Percentiles rank a stretch among this genome's conserved stretches.
These are phyloP conservation scores for Drosophila sucinea DNA, from an alignment of 1,140 invertebrate species.

Conservation along the genomic window DNA sequence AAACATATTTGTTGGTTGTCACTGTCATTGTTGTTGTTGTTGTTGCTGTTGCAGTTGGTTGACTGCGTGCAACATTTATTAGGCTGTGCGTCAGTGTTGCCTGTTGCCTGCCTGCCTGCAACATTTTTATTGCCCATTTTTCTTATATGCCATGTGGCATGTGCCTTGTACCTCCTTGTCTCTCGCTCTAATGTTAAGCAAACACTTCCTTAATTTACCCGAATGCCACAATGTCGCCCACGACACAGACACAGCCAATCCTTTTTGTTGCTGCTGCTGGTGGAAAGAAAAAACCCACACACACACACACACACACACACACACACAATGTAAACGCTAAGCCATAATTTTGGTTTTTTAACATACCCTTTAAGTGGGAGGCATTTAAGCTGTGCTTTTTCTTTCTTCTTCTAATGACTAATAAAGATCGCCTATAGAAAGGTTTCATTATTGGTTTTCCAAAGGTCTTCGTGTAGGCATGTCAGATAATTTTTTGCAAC, in stretches of 20 bases:
- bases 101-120: slow-evolving; percentile 35
- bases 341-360: not conserved
- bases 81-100: slow-evolving; percentile 48
- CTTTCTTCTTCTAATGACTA: slow-evolving; percentile 29
- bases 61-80: slow-evolving; percentile 67
- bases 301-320: slow-evolving; percentile 25
- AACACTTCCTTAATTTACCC: slow-evolving; percentile 69
- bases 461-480: no score
- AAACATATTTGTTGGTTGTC: slow-evolving; percentile 59
- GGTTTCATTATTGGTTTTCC: no score
- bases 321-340: not conserved
- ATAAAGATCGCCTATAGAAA: no score
- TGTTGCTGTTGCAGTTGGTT: slow-evolving; percentile 32
- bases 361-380: not conserved
- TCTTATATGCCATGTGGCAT: slow-evolving; percentile 37
- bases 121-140: slow-evolving; percentile 78
- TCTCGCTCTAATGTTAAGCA: slow-evolving; percentile 43
- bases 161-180: slow-evolving; percentile 11
- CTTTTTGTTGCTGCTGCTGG: slow-evolving; percentile 5
- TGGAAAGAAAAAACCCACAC: not conserved
- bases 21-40: slow-evolving; percentile 37
- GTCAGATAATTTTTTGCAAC: no score
- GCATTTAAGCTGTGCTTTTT: not conserved
- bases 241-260: slow-evolving; percentile 34
- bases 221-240: slow-evolving; percentile 40